These are phyloP conservation scores for Cantharis rustica DNA, from an alignment of 2,888 invertebrate species.

Conservation along the genomic window DNA sequence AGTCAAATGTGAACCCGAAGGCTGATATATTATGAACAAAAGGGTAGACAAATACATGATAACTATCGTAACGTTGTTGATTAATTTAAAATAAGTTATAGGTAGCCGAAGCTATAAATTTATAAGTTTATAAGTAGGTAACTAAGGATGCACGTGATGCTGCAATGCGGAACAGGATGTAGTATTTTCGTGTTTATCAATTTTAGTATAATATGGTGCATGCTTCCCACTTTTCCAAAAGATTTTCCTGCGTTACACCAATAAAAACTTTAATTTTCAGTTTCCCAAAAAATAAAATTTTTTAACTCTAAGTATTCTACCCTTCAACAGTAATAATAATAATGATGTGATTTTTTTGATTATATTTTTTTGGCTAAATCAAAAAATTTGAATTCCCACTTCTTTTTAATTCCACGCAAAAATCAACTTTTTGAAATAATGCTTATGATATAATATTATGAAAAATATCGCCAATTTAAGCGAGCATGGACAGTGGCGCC, in stretches of 20 bases:
- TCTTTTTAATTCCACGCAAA: not conserved
- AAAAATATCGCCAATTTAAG: not conserved
- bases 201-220: not conserved
- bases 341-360: too few species aligned
- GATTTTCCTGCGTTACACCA: not conserved
- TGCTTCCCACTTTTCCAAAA: conserved; percentile 6
- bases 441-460: not conserved
- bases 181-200: not conserved
- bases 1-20: not conserved
- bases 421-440: not conserved
- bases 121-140: not conserved
- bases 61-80: not conserved
- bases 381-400: not conserved
- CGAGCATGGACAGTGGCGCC: conserved; percentile 18
- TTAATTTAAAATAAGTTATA: not conserved
- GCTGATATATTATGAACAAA: not conserved
- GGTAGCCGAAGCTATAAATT: not conserved
- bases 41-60: not conserved
- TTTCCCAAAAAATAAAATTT: not conserved
- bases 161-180: conserved; percentile 34
- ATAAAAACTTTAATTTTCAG: not conserved
- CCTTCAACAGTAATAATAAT: not conserved
- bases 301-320: not conserved
- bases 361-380: not conserved
- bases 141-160: conserved; percentile 33